Conservation (phyloP, 1,140 invertebrate species). For the Steinernema feltiae region DNA sequence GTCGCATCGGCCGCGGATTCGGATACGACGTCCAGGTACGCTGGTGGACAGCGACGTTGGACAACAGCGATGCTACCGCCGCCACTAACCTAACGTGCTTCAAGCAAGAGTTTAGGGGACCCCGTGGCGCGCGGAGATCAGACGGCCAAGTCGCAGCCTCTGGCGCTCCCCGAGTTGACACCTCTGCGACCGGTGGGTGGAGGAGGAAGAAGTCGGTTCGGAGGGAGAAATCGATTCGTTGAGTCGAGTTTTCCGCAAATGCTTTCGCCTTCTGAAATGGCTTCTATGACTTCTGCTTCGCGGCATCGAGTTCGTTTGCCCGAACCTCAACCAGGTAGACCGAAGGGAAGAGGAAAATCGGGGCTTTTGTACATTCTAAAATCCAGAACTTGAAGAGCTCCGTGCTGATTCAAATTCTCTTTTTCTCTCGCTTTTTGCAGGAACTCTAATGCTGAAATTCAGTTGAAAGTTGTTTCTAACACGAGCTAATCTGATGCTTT, state of each 20-base stretch:
- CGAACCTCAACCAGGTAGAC: background rate
- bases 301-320: background rate
- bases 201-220: background rate
- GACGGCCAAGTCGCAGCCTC: background rate
- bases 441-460: too few species aligned
- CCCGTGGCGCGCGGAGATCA: background rate
- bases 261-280: conserved; percentile 8
- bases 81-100: background rate
- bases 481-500: background rate
- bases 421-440: too few species aligned
- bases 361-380: too few species aligned
- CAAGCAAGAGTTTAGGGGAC: background rate
- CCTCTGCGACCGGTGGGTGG: background rate
- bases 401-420: too few species aligned
- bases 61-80: background rate
- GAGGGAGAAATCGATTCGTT: background rate
- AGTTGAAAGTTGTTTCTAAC: background rate
- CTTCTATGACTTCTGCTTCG: background rate
- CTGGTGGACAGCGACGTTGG: background rate
- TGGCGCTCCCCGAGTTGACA: background rate
- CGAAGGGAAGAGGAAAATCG: background rate
- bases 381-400: too few species aligned
- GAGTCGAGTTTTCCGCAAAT: conserved; percentile 3
- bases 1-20: background rate
- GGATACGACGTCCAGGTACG: background rate